Base-by-base conservation (phyloP, 2,113 vertebrate genomes). In the Shinisaurus crocodilurus region DNA sequence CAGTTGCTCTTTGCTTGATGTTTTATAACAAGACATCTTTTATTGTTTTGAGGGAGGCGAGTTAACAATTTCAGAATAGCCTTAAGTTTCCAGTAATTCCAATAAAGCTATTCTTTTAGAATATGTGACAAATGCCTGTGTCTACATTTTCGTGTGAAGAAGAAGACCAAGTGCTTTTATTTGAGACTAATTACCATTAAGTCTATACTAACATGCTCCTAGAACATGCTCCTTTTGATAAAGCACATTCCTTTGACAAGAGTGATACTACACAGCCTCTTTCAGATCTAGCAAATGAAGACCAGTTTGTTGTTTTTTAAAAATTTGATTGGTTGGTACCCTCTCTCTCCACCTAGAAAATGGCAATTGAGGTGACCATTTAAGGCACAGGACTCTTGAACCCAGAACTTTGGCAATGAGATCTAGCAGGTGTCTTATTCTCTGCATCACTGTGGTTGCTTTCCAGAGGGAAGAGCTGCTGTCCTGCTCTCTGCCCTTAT, bases 141-240 rank as follows among this genome's bases (percentile, higher is more conserved):
- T 70, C 67, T 70, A 70, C 32, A 29, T 32, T 70, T 70, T 70
- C 27, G 89, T 69, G 74, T 43, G 37, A 76, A 76, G 57, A 13
- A 70, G 32, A 70, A 90, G 79, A 94, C 60, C 43, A 87, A 40
- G 63, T 91, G 10, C 48, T 70, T 92, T 90, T 48, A 89, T 75
- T 95, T 92, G 86, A 90, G 16, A 85, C 3, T 91, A 87, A 89
- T 89, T 93, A 84, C 74, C 89, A 27, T 18, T 88, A 82, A 91
- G 85, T 93, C 70, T 81, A 0, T 82, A 16, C 45, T 84, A 69
- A 2, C n/a, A n/a, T n/a, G n/a, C n/a, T n/a, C 1, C 92, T 34
- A 63, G 37, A 90, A 76, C 1, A 37, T 29, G 13, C 43, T 72
- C 45, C 67, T 69, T 72, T 86, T 74, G 37, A 50, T 37, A 86